A percentile compares a stretch with the other conserved stretches of the same genome.
phyloP scores from a whole-genome alignment of 2,113 vertebrate genomes.

The Leucopsar rothschildi region DNA sequence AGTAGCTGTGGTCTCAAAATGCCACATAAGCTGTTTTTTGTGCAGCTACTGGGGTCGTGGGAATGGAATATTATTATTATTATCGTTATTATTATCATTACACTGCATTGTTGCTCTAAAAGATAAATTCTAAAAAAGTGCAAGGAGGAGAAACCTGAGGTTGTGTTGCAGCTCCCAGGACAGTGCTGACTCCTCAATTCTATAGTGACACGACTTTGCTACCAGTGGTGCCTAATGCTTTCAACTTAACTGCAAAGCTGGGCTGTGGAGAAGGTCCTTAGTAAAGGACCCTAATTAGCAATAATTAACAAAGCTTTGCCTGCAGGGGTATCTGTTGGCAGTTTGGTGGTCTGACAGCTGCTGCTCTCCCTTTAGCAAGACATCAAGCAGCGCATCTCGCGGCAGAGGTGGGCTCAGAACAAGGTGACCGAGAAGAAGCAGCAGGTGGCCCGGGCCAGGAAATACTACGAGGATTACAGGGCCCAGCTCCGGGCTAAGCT shows the following conservation, averaged over 20 bases:
- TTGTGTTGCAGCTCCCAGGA: neutral
- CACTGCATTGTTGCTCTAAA: neutral
- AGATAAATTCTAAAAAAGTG: neutral
- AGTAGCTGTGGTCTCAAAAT: neutral
- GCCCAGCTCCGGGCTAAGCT: slow-evolving; percentile 85
- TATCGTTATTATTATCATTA: neutral
- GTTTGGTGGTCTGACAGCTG: neutral
- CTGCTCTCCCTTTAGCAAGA: slow-evolving; percentile 77
- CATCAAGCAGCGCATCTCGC: slow-evolving; percentile 79
- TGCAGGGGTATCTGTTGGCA: neutral
- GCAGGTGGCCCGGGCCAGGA: slow-evolving; percentile 83
- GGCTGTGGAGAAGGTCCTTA: neutral
- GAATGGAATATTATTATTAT: neutral
- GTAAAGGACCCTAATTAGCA: neutral
- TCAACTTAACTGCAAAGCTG: neutral
- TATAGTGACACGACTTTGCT: neutral
- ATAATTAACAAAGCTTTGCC: neutral
- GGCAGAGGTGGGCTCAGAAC: slow-evolving; percentile 82
- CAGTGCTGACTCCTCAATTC: neutral
- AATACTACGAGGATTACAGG: slow-evolving; percentile 87
- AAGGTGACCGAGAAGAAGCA: slow-evolving; percentile 83
- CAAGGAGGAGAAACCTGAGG: neutral
- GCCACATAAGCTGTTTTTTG: neutral
- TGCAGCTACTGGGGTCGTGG: neutral
- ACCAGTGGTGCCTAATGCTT: neutral